Conservation (phyloP, 2,113 vertebrate species). For the Bujurquina vittata region DNA sequence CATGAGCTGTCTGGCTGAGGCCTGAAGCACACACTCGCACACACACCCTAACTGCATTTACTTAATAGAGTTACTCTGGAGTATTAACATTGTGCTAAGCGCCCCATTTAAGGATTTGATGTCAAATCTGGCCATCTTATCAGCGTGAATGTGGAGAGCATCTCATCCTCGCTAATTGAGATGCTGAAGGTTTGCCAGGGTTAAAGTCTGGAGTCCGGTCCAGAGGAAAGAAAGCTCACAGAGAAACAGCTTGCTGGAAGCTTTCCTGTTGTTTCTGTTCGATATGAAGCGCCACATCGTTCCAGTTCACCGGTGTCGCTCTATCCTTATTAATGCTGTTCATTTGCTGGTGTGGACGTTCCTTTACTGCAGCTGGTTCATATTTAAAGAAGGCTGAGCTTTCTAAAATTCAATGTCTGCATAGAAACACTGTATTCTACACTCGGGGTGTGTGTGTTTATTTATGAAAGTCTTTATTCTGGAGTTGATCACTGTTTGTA, state of each 20-base stretch:
- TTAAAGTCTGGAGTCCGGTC: not conserved
- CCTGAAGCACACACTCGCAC: slow-evolving; percentile 28
- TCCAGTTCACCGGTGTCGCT: not conserved
- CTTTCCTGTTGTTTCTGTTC: not conserved
- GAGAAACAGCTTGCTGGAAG: not conserved
- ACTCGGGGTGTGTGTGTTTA: not conserved
- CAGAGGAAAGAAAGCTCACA: not conserved
- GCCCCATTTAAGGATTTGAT: not conserved
- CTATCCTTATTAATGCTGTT: not conserved
- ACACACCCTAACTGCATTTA: not conserved
- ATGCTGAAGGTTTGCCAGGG: slow-evolving; percentile 18
- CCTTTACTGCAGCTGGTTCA: not conserved
- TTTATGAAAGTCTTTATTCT: not conserved
- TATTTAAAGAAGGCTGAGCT: not conserved
- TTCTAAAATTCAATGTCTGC: not conserved
- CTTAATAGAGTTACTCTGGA: not conserved
- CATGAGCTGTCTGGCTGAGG: slow-evolving; percentile 70
- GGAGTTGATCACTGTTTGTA: not conserved
- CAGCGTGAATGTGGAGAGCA: not conserved
- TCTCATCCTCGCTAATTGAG: slow-evolving; percentile 11
- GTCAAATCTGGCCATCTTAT: not conserved
- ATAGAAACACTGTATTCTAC: not conserved
- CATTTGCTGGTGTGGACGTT: not conserved
- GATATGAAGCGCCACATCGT: not conserved
- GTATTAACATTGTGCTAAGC: not conserved